Conservation (phyloP, 2,888 invertebrate genomes). For the Itoplectis maculator region DNA sequence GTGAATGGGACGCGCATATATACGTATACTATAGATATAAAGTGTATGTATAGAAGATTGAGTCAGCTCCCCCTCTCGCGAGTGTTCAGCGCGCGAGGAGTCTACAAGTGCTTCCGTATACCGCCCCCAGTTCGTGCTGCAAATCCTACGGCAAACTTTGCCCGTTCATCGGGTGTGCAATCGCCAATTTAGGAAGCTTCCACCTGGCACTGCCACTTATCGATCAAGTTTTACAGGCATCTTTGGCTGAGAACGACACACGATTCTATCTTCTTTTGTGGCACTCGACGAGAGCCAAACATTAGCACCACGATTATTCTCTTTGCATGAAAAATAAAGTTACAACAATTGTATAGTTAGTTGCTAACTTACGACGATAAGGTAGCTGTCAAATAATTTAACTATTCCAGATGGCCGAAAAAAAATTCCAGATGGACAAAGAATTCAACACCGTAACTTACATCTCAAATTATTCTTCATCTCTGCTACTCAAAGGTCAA, state of each 20-base stretch:
- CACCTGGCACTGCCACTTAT: neutral
- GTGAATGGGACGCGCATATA: constrained; percentile 17
- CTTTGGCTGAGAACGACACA: neutral
- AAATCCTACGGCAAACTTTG: constrained; percentile 39
- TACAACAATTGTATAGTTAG: too few relatives aligned
- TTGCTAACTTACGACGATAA: too few relatives aligned
- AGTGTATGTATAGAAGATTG: neutral
- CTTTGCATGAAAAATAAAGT: too few relatives aligned
- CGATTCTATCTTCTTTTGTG: neutral
- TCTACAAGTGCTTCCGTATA: constrained; percentile 38
- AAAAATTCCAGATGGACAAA: too few relatives aligned
- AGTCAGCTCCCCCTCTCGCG: constrained; percentile 21
- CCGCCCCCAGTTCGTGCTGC: neutral
- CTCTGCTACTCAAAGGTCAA: too few relatives aligned
- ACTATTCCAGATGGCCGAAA: too few relatives aligned
- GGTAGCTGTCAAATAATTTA: too few relatives aligned
- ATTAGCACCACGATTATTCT: too few relatives aligned
- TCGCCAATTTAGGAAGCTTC: constrained; percentile 43
- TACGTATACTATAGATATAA: neutral
- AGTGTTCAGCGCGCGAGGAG: constrained; percentile 10
- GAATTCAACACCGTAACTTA: too few relatives aligned
- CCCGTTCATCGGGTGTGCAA: neutral
- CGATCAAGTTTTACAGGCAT: neutral
- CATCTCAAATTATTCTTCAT: too few relatives aligned
- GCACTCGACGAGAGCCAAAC: too few relatives aligned